Evolutionary conservation across 1,140 invertebrate genomes (phyloP).

Genomic region (Drosophila lowei): DNA sequence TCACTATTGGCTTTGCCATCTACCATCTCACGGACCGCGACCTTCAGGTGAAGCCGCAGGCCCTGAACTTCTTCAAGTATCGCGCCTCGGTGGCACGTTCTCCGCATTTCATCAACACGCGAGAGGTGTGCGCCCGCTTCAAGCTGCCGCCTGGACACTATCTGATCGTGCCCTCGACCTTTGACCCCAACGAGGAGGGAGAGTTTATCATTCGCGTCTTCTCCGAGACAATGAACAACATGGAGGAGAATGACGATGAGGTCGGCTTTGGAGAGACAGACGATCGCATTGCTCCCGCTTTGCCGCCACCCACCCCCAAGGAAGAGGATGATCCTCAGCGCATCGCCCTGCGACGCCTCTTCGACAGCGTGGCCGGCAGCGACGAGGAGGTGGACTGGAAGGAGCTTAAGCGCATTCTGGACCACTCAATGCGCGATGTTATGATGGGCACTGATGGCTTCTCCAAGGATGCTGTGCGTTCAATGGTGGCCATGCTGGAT

Average conservation of each 20-base stretch:
- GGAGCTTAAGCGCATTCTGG: conserved; percentile 96
- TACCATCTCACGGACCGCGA: conserved; percentile 94
- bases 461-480: conserved; percentile 95
- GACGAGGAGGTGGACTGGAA: conserved; percentile 97
- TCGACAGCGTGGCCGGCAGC: conserved; percentile 93
- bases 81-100: conserved; percentile 95
- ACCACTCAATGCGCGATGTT: conserved; percentile 93
- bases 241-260: conserved; percentile 94
- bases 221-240: conserved; percentile 95
- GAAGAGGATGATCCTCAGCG: conserved; percentile 84
- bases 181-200: conserved; percentile 97
- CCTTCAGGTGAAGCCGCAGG: conserved; percentile 91
- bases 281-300: conserved; percentile 82
- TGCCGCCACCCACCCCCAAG: conserved; percentile 76
- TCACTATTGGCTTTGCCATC: conserved; percentile 98
- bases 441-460: conserved; percentile 87
- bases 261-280: conserved; percentile 91
- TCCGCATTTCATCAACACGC: conserved; percentile 97
- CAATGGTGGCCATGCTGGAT: conserved; percentile 98
- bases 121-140: conserved; percentile 92
- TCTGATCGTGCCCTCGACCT: conserved; percentile 98
- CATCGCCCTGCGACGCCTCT: conserved; percentile 90
- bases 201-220: conserved; percentile 98
- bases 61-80: conserved; percentile 97
- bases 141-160: conserved; percentile 97